phyloP scores from a whole-genome alignment of 1,140 invertebrate genomes.

The Pinna nobilis region DNA sequence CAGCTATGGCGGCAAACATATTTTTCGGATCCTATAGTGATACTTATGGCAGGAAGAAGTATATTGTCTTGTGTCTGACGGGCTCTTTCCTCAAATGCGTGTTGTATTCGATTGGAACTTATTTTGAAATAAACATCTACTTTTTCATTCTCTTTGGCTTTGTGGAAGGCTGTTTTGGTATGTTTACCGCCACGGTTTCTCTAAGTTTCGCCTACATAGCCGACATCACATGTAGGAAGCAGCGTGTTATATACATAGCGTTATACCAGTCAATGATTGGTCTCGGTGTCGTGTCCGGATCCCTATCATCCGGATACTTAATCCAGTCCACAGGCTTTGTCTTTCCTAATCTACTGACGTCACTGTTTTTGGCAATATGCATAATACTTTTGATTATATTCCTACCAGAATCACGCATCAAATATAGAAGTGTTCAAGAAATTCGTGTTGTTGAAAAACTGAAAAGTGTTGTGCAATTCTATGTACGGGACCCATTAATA shows the following conservation, averaged over 20 bases:
- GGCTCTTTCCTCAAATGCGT: constrained; percentile 11
- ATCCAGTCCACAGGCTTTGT: constrained; percentile 17
- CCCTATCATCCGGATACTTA: constrained; percentile 17
- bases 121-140: constrained; percentile 19
- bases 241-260: constrained; percentile 10
- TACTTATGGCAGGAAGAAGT: constrained; percentile 27
- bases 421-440: neutral
- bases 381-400: constrained; percentile 11
- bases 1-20: constrained; percentile 11
- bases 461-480: constrained; percentile 3
- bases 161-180: constrained; percentile 10
- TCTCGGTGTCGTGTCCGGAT: neutral
- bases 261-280: constrained; percentile 1
- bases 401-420: constrained; percentile 20
- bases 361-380: too few relatives aligned
- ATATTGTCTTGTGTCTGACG: constrained; percentile 18
- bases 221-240: constrained; percentile 21
- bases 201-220: constrained; percentile 16
- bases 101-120: constrained; percentile 16
- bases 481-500: too few relatives aligned
- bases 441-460: neutral
- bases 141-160: constrained; percentile 14
- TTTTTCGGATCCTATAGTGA: constrained; percentile 29
- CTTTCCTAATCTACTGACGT: neutral
- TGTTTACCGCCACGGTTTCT: neutral